Percentiles rank a stretch among this genome's conserved stretches.
Conservation (phyloP, 2,797 vertebrate species). For the Sebastiscus tertius region DNA sequence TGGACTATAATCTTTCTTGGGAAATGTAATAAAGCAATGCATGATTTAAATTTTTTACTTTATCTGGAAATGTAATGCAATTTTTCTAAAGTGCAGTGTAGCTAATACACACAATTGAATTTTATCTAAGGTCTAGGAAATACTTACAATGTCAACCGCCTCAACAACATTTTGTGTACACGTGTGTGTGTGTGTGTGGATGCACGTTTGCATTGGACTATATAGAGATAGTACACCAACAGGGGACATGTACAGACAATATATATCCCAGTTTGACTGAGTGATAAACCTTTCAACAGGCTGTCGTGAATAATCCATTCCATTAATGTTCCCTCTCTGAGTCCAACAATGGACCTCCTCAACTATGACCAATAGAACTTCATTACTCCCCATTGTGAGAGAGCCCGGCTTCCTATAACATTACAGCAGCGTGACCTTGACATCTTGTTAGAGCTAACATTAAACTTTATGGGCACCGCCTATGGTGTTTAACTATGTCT, state of each 20-base stretch:
- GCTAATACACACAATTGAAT: not conserved
- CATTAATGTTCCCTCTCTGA: constrained; percentile 68
- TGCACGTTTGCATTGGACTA: constrained; percentile 5
- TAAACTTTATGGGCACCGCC: constrained; percentile 76
- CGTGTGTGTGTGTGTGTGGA: not conserved
- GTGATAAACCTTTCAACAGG: constrained; percentile 77
- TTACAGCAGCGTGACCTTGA: constrained; percentile 76
- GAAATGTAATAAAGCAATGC: not conserved
- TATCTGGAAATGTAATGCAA: not conserved
- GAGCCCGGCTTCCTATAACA: constrained; percentile 63
- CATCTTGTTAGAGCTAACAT: constrained; percentile 77
- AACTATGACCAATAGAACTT: constrained; percentile 74
- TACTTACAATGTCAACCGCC: constrained; percentile 3
- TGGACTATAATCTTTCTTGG: not conserved
- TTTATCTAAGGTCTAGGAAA: constrained; percentile 41
- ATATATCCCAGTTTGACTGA: constrained; percentile 67
- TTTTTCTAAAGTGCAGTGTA: constrained; percentile 15
- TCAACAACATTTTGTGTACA: constrained; percentile 1
- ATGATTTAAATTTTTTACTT: not conserved
- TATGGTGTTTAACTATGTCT: constrained; percentile 69
- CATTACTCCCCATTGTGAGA: constrained; percentile 69
- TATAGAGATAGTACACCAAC: constrained; percentile 39
- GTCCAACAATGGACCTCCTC: constrained; percentile 64
- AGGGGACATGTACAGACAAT: constrained; percentile 51
- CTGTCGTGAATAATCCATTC: constrained; percentile 75